Percentiles rank a stretch among this genome's conserved stretches.
Conservation (phyloP, 2,113 vertebrate species). For the Cairina moschata region DNA sequence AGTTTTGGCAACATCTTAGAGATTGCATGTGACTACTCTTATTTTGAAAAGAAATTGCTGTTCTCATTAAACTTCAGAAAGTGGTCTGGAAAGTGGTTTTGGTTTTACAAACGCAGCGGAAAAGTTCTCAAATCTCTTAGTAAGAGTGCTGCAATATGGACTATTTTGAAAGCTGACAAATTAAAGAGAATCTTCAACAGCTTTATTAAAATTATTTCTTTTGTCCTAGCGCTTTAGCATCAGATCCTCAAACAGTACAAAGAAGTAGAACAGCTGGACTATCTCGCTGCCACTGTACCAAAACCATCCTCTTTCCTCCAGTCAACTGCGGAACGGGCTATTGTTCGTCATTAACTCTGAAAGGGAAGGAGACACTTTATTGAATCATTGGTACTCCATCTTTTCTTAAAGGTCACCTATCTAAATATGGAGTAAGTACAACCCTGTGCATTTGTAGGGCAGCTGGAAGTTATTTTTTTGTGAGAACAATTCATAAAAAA, state of each 20-base stretch:
- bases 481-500: background rate
- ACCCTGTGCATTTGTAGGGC: background rate
- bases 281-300: background rate
- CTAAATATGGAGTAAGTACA: background rate
- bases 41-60: background rate
- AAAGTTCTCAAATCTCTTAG: background rate
- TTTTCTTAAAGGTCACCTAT: background rate
- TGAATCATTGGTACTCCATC: background rate
- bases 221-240: background rate
- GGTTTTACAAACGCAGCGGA: background rate
- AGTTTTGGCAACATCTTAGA: background rate
- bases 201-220: background rate
- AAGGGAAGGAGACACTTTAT: background rate
- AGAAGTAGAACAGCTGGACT: background rate
- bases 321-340: background rate
- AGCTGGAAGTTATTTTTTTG: background rate
- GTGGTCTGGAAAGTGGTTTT: background rate
- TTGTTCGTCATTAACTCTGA: background rate
- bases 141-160: background rate
- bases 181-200: background rate
- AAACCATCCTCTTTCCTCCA: background rate
- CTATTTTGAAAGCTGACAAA: background rate
- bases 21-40: background rate
- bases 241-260: background rate
- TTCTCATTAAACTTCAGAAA: background rate